These are phyloP conservation scores for Coryphaenoides rupestris DNA, from an alignment of 2,113 vertebrate species.

Conservation along the genomic window DNA sequence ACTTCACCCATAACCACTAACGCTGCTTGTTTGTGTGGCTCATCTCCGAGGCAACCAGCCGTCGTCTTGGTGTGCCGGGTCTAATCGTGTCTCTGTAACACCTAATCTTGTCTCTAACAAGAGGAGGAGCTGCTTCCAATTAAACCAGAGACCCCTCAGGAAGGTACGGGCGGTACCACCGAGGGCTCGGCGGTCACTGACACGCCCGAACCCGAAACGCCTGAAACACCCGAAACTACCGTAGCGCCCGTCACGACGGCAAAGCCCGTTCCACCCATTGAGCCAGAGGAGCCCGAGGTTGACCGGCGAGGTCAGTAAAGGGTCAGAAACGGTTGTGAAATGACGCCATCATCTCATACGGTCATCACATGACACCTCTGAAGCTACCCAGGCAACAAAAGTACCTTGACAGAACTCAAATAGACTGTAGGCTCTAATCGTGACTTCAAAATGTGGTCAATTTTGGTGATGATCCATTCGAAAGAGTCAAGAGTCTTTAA, in stretches of 20 bases:
- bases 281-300: constrained; percentile 56
- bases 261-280: not conserved
- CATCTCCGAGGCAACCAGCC: constrained; percentile 50
- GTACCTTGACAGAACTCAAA: no score
- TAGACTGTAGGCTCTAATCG: no score
- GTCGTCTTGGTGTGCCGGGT: constrained; percentile 54
- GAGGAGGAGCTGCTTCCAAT: constrained; percentile 68
- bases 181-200: constrained; percentile 64
- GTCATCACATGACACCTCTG: no score
- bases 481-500: no score
- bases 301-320: constrained; percentile 67
- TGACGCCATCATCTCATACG: no score
- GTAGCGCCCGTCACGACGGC: constrained; percentile 21
- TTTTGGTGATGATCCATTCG: no score
- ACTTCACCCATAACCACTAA: constrained; percentile 33
- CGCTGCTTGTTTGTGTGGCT: constrained; percentile 41
- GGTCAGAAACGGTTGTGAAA: not conserved
- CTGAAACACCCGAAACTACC: no score
- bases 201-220: constrained; percentile 51
- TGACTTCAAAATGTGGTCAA: no score
- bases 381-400: no score
- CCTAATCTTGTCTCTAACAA: constrained; percentile 78
- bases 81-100: constrained; percentile 69
- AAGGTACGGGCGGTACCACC: constrained; percentile 58
- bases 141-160: constrained; percentile 65